Evolutionary conservation across 2,113 vertebrate species (phyloP), one percentile per base, ranked within the genome.

Genomic region (Rhynchomys soricoides): DNA sequence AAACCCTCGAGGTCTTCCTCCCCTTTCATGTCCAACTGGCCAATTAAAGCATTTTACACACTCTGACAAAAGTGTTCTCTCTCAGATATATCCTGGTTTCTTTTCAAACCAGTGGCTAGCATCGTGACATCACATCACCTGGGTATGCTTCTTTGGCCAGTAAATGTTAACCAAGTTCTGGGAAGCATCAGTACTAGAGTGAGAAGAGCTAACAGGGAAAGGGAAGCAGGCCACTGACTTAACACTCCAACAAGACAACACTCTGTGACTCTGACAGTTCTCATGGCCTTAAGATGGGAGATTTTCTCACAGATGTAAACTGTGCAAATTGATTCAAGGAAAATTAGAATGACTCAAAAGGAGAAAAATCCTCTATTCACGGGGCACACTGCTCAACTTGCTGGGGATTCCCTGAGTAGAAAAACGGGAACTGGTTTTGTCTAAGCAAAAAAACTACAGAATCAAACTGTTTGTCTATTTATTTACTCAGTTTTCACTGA

Each of bases 311-410:
- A 94, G 92, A 79, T 66, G n/a, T 40, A 45, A 85, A 83, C 79
- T 88, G 89, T 40, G 77, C 68, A 74, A 77, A 86, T 8, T 37
- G 24, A 86, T 57, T 73, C 52, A 89, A 52, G 21, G n/a, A 96
- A 91, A 93, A 75, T 21, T 70, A 95, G 52, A 85, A 95, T 91
- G 73, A 81, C 29, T 66, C 43, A 40, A 91, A 95, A 89, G 64
- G 59, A 91, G 22, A 59, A 77, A 68, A 15, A 62, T 89, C 17
- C 11, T 70, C 10, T 71, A 34, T 37, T 74, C 45, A 62, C 89
- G 89, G 52, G 40, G 34, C 68, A 78, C 55, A 48, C 4, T 66
- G 37, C 10, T 68, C 29, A 50, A 48, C 83, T 86, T 68, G 7
- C 29, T 11, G 4, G 40, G 7, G 3, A 26, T 45, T 19, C 9